These are phyloP conservation scores for Pinctada fucata DNA, from an alignment of 2,888 invertebrate genomes.

Conservation along the genomic window DNA sequence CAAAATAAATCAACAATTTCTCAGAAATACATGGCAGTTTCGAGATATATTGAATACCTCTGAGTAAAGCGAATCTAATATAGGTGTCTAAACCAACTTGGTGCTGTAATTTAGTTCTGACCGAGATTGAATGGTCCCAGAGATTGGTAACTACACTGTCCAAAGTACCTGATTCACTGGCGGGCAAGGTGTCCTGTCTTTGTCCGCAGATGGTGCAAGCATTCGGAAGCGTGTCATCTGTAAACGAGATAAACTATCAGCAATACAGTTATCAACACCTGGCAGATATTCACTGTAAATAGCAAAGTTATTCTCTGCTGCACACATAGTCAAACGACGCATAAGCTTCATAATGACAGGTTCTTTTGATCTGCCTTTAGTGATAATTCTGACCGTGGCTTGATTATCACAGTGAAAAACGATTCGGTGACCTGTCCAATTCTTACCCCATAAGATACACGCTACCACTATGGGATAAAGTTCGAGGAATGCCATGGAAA, in stretches of 20 bases:
- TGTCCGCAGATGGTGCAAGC: slow-evolving; percentile 24
- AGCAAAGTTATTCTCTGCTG: slow-evolving; percentile 20
- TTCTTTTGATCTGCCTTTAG: not conserved
- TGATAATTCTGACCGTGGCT: slow-evolving; percentile 22
- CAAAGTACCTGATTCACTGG: not conserved
- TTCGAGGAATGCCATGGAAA: slow-evolving; percentile 36
- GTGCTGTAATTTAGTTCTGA: slow-evolving; percentile 10
- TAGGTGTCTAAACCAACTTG: slow-evolving; percentile 7
- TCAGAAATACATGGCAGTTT: too few species aligned
- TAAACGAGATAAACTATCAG: slow-evolving; percentile 36
- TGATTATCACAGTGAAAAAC: slow-evolving; percentile 40
- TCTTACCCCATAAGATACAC: not conserved
- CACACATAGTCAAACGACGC: slow-evolving; percentile 7
- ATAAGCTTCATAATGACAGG: not conserved
- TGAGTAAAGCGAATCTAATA: too few species aligned
- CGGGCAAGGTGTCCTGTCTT: not conserved
- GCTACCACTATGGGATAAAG: slow-evolving; percentile 9
- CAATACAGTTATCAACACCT: slow-evolving; percentile 18
- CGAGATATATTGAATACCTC: too few species aligned
- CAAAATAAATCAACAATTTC: too few species aligned
- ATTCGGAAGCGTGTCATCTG: slow-evolving; percentile 30
- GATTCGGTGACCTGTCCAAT: slow-evolving; percentile 33
- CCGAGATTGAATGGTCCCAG: not conserved
- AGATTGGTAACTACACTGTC: slow-evolving; percentile 14
- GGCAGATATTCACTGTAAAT: slow-evolving; percentile 23